Conservation (phyloP, 2,113 vertebrate genomes). For the Pachycephala philippinensis region DNA sequence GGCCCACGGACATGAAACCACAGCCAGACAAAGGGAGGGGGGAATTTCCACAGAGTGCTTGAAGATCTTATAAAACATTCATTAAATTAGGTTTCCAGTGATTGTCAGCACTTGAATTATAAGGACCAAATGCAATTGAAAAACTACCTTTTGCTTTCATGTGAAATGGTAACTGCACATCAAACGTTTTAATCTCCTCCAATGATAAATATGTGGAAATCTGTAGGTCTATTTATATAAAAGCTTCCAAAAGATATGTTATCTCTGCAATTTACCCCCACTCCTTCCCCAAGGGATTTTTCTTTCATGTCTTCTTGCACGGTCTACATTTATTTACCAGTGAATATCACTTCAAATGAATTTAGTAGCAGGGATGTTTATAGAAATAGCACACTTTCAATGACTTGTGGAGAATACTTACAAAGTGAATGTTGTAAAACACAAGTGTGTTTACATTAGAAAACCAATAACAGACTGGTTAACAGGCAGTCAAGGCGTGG, state of each 20-base stretch:
- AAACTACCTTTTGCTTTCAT: conserved; percentile 51
- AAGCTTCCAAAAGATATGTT: conserved; percentile 60
- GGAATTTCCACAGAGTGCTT: conserved; percentile 22
- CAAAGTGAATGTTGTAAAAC: conserved; percentile 54
- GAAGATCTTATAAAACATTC: not conserved
- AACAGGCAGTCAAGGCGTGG: not conserved
- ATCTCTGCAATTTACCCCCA: conserved; percentile 50
- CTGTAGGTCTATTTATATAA: conserved; percentile 54
- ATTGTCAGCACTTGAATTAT: conserved; percentile 37
- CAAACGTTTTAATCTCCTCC: conserved; percentile 47
- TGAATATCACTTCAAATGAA: conserved; percentile 57
- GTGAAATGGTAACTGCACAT: conserved; percentile 43
- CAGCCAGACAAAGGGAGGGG: not conserved
- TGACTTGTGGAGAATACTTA: conserved; percentile 47
- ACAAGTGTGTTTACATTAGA: conserved; percentile 39
- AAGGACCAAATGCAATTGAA: conserved; percentile 34
- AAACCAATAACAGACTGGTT: conserved; percentile 30
- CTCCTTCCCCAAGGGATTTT: conserved; percentile 42
- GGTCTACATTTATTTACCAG: conserved; percentile 44
- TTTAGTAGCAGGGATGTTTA: conserved; percentile 42
- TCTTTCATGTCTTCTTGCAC: conserved; percentile 52
- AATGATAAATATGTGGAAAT: conserved; percentile 41
- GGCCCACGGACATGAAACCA: not conserved
- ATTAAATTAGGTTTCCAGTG: conserved; percentile 8
- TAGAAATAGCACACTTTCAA: conserved; percentile 54